Percentiles rank a stretch among this genome's conserved stretches.
Conservation (phyloP, 2,113 vertebrate species). For the Amblyornis subalaris region DNA sequence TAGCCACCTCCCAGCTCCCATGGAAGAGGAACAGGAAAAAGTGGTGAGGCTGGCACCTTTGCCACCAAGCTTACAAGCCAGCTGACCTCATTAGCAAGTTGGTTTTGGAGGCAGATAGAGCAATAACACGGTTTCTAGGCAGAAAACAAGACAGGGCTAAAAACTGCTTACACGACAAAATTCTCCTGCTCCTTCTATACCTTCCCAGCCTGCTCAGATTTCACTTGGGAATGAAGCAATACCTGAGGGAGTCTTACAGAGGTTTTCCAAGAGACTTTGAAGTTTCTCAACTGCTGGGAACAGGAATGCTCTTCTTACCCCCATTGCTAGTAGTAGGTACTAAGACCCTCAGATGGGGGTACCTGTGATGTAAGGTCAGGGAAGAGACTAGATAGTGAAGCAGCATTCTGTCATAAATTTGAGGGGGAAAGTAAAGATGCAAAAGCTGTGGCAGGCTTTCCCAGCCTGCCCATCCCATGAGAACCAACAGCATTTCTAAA, state of each 20-base stretch:
- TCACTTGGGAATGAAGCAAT: not conserved
- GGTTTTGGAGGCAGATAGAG: conserved; percentile 9
- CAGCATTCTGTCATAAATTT: not conserved
- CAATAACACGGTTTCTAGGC: not conserved
- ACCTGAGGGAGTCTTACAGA: not conserved
- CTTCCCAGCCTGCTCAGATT: conserved; percentile 21
- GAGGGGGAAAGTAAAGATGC: not conserved
- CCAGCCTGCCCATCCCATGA: not conserved
- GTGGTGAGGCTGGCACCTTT: not conserved
- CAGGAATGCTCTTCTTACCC: not conserved
- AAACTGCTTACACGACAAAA: not conserved
- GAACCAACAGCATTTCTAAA: conserved; percentile 40
- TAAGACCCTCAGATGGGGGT: not conserved
- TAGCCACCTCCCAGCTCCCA: not conserved
- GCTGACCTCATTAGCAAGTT: not conserved
- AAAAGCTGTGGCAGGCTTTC: not conserved
- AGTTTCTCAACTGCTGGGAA: not conserved
- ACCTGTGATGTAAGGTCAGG: not conserved
- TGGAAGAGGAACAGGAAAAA: not conserved
- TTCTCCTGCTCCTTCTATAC: not conserved
- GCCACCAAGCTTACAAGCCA: not conserved
- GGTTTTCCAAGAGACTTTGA: not conserved
- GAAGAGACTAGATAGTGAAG: not conserved
- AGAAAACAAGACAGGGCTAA: conserved; percentile 2
- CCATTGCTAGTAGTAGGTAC: not conserved